Base-by-base conservation (phyloP, 2,888 invertebrate genomes). In the Drosophila flavopinicola region DNA sequence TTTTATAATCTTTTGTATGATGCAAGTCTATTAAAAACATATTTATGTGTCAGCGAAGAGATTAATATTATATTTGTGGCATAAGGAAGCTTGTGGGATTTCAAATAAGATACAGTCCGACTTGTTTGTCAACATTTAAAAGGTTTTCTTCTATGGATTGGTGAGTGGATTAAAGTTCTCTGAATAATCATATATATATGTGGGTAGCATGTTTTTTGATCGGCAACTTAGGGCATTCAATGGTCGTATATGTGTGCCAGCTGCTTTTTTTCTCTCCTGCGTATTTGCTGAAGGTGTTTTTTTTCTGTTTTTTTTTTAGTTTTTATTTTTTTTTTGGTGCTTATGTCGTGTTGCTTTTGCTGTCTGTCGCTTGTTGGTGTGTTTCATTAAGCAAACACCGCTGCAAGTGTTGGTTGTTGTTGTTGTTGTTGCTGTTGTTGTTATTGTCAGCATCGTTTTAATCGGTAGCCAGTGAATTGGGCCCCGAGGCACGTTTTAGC, bases 331-430 rank as follows among this genome's bases (percentile, higher is more conserved):
- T 38, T 33, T 33, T 73, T 66, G 59, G 45, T 71, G 61, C 52
- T 67, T 51, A 38, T 39, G 29, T 39, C 29, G 27, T 30, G 41
- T 25, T 38, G 32, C 6, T 51, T 42, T 54, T 42, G 45, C 13
- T 37, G 45, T 49, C 27, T 27, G 49, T 9, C 42, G 42, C n/a
- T 7, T 32, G 10, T 37, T 33, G 45, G 38, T 42, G 51, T 68
- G 66, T 77, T 77, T 78, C 79, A 78, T 83, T 83, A 85, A 82
- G 76, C 83, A 85, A 85, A 85, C 78, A 78, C 51, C 48, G 44
- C 60, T 75, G 41, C 48, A 78, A 75, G 71, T 57, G 73, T 52
- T 58, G 66, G 75, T 45, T 51, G 57, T n/a, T 66, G 27, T 32
- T 45, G 37, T 52, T 47, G 47, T 39, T 42, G 53, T 39, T 54